Conservation (phyloP, 1,140 invertebrate species). For the Littorina saxatilis region DNA sequence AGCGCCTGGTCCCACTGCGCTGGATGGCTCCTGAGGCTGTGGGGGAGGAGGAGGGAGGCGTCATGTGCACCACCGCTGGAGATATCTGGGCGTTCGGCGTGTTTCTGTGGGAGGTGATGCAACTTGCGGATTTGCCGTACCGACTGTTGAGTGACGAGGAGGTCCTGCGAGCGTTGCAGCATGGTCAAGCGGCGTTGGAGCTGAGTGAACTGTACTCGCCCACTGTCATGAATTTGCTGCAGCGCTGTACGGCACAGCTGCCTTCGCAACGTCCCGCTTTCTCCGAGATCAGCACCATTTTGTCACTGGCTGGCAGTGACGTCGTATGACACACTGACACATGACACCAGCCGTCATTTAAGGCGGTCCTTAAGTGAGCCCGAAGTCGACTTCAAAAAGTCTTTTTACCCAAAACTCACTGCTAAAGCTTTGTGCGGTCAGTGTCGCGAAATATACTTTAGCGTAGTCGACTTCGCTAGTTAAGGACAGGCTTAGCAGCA, state of each 20-base stretch:
- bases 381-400: no score
- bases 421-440: no score
- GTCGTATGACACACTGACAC: constrained; percentile 3
- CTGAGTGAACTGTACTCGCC: constrained; percentile 62
- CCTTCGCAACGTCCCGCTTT: constrained; percentile 81
- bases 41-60: constrained; percentile 85
- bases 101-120: constrained; percentile 74
- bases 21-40: constrained; percentile 94
- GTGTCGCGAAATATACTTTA: neutral
- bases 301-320: constrained; percentile 37
- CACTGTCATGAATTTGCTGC: constrained; percentile 78
- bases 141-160: constrained; percentile 72
- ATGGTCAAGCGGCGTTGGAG: constrained; percentile 58
- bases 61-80: constrained; percentile 75
- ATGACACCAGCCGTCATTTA: no score
- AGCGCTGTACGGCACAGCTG: constrained; percentile 81
- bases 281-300: constrained; percentile 61
- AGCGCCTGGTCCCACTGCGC: constrained; percentile 84
- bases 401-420: no score
- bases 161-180: constrained; percentile 79
- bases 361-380: no score
- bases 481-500: no score
- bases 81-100: constrained; percentile 75
- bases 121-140: constrained; percentile 71
- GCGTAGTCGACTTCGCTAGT: no score